phyloP scores from a whole-genome alignment of 2,888 invertebrate genomes.

The Ichneumoninae sp. region DNA sequence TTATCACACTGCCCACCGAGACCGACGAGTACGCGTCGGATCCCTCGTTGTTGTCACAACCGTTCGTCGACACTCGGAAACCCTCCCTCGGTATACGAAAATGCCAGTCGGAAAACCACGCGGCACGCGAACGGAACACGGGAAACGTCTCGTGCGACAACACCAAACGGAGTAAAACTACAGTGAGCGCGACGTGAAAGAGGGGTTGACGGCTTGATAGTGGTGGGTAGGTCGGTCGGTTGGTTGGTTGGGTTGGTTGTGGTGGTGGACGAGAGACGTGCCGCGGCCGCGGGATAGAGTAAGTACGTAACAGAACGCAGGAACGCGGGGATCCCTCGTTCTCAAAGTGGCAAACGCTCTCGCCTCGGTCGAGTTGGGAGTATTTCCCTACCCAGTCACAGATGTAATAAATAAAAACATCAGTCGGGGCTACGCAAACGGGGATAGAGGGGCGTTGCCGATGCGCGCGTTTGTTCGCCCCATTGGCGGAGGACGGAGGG shows the following conservation, averaged over 20 bases:
- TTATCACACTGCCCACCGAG: conserved; percentile 30
- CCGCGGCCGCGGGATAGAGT: conserved; percentile 81
- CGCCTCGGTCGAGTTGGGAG: conserved; percentile 82
- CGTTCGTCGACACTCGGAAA: conserved; percentile 35
- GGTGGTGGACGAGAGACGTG: conserved; percentile 54
- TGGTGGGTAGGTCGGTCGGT: conserved; percentile 78
- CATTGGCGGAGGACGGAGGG: conserved; percentile 75
- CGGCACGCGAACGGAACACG: conserved; percentile 68
- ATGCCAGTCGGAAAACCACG: conserved; percentile 58
- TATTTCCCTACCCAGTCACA: conserved; percentile 84
- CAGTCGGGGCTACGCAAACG: conserved; percentile 73
- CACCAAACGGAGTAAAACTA: conserved; percentile 71
- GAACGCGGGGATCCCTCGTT: conserved; percentile 81
- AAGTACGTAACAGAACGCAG: conserved; percentile 76
- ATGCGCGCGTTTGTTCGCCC: conserved; percentile 73
- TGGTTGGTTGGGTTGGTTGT: conserved; percentile 39
- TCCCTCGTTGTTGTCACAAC: background rate
- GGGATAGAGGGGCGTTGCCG: conserved; percentile 74
- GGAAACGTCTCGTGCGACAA: conserved; percentile 70
- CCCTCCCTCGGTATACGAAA: conserved; percentile 46
- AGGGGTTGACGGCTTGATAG: conserved; percentile 67
- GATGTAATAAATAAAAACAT: conserved; percentile 85
- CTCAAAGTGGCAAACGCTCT: conserved; percentile 83
- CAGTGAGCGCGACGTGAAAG: conserved; percentile 67
- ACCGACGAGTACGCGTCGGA: conserved; percentile 21